Evolutionary conservation across 2,797 vertebrate species (phyloP), one percentile per base, ranked within the genome.

Genomic region (Pteronotus mesoamericanus): DNA sequence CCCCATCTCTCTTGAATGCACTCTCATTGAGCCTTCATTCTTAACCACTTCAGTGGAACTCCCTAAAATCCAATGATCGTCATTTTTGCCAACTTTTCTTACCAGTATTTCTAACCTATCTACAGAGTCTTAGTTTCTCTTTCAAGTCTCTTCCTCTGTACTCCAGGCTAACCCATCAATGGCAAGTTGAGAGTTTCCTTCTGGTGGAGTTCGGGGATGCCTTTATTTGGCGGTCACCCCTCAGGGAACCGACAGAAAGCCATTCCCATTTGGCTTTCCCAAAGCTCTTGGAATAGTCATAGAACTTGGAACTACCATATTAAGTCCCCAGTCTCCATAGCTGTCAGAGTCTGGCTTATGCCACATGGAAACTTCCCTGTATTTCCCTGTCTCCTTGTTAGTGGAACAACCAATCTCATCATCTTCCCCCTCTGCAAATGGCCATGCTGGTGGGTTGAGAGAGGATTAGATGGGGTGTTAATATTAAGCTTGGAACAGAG

Each of bases 401-500:
- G 87, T 77, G 32, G 46, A 90, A 34, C 74, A 90, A 55, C 75
- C 51, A 69, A 21, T 46, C 80, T 53, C 24, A 57, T 86, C 66
- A 61, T 89, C 74, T 86, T 37, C 21, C 39, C 39, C 15, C 2
- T 57, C 66, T 86, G 68, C 32, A 94, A 93, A 82, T 69, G 86
- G 48, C 48, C 89, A 68, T 93, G 51, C 55, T 86, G 75, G 44
- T 77, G 26, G 86, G 44, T 90, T 69, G 68, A 86, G 64, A 88
- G 42, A 80, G 86, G 29, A 75, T 79, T 89, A 66, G n/a, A 32
- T 79, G 15, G 29, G 8, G n/a, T 83, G 61, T 69, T 91, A 83
- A 53, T 53, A 85, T 94, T 72, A 92, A 92, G 32, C n/a, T 72
- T 94, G 55, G 85, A 85, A 57, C 64, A 92, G 46, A 85, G 48